Evolutionary conservation across 2,797 vertebrate genomes (phyloP).

Genomic region (Acipenser oxyrinchus): DNA sequence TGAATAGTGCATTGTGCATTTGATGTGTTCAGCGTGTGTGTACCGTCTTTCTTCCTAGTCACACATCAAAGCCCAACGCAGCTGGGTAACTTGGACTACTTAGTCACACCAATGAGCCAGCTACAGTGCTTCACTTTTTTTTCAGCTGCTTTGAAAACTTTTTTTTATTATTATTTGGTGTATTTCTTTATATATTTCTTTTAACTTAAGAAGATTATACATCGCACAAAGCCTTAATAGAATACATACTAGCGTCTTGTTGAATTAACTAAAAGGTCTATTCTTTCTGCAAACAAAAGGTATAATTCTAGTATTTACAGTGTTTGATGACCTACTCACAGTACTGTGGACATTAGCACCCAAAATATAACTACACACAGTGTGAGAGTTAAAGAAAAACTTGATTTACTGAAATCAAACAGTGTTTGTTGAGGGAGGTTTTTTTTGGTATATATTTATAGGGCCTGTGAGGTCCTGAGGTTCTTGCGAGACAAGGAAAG

Average conservation of each 20-base stretch:
- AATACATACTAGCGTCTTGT: too few species aligned
- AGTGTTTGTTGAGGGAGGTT: constrained; percentile 2
- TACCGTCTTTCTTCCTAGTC: constrained; percentile 4
- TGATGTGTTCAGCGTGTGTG: background rate
- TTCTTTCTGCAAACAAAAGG: too few species aligned
- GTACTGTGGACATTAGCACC: too few species aligned
- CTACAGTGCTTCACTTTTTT: background rate
- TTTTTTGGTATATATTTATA: background rate
- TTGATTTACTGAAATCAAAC: background rate
- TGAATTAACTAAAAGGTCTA: too few species aligned
- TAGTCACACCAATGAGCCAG: constrained; percentile 1
- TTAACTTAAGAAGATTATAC: too few species aligned
- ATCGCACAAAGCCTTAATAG: too few species aligned
- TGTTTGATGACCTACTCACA: too few species aligned
- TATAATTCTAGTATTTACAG: too few species aligned
- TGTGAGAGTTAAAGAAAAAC: background rate
- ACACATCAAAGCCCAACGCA: constrained; percentile 6
- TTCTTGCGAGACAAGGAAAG: constrained; percentile 18
- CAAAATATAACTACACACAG: too few species aligned
- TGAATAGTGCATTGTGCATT: constrained; percentile 15
- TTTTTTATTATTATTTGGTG: too few species aligned
- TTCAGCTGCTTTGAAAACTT: too few species aligned
- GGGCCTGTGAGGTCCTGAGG: constrained; percentile 20
- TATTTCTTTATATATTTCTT: too few species aligned
- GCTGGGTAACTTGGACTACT: background rate